Evolutionary conservation across 2,113 vertebrate species (phyloP), one percentile per base, ranked within the genome.

Genomic region (Austrofundulus limnaeus): DNA sequence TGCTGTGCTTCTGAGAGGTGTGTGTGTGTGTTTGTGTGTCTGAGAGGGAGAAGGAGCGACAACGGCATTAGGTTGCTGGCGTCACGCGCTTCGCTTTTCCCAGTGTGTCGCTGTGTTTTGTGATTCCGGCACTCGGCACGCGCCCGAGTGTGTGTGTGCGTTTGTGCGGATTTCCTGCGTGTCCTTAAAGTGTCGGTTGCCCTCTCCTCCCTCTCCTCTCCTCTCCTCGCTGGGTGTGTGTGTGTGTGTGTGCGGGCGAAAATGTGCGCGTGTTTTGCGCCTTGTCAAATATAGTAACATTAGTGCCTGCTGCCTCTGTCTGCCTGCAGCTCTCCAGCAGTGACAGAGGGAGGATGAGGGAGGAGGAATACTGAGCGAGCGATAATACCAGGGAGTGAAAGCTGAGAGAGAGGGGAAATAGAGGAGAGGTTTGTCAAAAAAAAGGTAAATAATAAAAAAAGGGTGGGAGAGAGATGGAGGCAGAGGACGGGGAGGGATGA

Each of bases 201-300:
- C 45, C 61, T n/a, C 66, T 71, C 51, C 75, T 69, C 58, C 58
- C 48, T 45, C 39, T 53, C 55, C 42, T 59, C 54, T 61, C 56
- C 53, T 70, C 65, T 25, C 38, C n/a, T n/a, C n/a, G n/a, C n/a
- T n/a, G n/a, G n/a, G n/a, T n/a, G n/a, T n/a, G n/a, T 83, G 76
- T 81, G 85, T 81, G 68, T 85, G 83, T 88, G 85, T 88, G 70
- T 75, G 73, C 81, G 81, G 73, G 70, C 83, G 75, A 66, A 64
- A 41, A 59, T 73, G 75, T 41, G 64, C 67, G 80, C 66, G 38
- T 39, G 38, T 39, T 13, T n/a, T 69, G 82, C 42, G 71, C 61
- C 68, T 85, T 84, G 89, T 91, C 89, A 90, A 90, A 92, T 90
- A 91, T 90, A 92, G 90, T 87, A 91, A 87, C 90, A 86, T 90